Percentiles rank a stretch among this genome's conserved stretches.
These are phyloP conservation scores for Phyllostomus discolor DNA, from an alignment of 2,113 vertebrate species.

Conservation along the genomic window DNA sequence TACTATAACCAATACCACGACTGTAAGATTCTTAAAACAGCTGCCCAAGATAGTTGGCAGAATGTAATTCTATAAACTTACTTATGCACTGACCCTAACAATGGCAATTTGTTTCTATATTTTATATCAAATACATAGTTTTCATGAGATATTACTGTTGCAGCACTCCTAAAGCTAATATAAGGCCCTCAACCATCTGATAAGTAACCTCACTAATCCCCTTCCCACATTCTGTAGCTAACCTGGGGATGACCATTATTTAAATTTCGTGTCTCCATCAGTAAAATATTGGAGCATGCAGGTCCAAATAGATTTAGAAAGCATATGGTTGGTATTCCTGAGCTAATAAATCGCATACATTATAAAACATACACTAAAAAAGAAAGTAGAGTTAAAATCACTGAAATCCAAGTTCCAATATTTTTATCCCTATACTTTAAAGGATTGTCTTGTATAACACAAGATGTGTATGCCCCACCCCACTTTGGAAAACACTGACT, in stretches of 20 bases:
- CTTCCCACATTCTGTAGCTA: background rate
- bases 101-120: background rate
- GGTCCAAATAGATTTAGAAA: background rate
- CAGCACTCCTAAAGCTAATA: background rate
- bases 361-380: constrained; percentile 36
- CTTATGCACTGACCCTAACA: background rate
- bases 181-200: background rate
- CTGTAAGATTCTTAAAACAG: constrained; percentile 24
- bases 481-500: background rate
- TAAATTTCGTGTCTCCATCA: background rate
- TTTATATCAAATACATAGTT: background rate
- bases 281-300: background rate
- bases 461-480: background rate
- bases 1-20: background rate
- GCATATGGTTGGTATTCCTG: background rate
- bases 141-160: background rate
- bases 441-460: background rate
- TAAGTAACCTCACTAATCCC: background rate
- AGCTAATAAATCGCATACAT: background rate
- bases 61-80: constrained; percentile 5
- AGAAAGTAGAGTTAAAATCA: constrained; percentile 29
- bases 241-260: background rate
- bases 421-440: background rate
- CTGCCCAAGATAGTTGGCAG: background rate
- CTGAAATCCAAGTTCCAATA: background rate